Base-by-base conservation (phyloP, 2,797 vertebrate species). In the Hybognathus amarus region DNA sequence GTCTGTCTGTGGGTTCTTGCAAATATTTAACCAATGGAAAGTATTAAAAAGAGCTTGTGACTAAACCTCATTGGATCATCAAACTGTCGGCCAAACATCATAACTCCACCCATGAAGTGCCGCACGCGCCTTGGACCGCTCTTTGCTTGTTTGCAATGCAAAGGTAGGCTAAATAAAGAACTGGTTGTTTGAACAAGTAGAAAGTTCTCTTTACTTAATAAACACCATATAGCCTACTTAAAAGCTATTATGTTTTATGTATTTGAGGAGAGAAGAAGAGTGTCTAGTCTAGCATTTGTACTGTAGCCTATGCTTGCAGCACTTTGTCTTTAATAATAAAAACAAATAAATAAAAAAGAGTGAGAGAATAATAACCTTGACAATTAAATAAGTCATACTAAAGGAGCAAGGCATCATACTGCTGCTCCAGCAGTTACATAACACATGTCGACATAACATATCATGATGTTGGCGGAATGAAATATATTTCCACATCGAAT, bases 381-480 rank as follows among this genome's bases (percentile, higher is more conserved):
- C 24, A 17, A 30, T 54, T 15, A 17, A 38, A 59, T 40, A 40
- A n/a, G 18, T 20, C n/a, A 4, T 56, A 66, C 27, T 10, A 24
- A 2, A 20, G 17, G 18, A 45, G 40, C 24, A 33, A 13, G 1
- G 56, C 69, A 50, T n/a, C 20, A 50, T n/a, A 11, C 5, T 38
- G 22, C 20, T 61, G 68, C 24, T 27, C 27, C 27, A 50, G 56
- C 20, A 64, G 61, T 82, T 75, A 54, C 45, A 33, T 75, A 75
- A 66, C 20, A 10, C 11, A 66, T 10, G 9, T 6, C 30, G 42
- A 52, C 13, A 36, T n/a, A 64, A 63, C 54, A 74, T 27, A 40
- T 64, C 15, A 38, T 40, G 9, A 45, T 63, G 40, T 50, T 36
- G 13, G 42, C 9, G 9, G 20, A 40, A 82, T 24, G 0, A 17